phyloP scores from a whole-genome alignment of 2,113 vertebrate genomes.

The Mormoops blainvillei region DNA sequence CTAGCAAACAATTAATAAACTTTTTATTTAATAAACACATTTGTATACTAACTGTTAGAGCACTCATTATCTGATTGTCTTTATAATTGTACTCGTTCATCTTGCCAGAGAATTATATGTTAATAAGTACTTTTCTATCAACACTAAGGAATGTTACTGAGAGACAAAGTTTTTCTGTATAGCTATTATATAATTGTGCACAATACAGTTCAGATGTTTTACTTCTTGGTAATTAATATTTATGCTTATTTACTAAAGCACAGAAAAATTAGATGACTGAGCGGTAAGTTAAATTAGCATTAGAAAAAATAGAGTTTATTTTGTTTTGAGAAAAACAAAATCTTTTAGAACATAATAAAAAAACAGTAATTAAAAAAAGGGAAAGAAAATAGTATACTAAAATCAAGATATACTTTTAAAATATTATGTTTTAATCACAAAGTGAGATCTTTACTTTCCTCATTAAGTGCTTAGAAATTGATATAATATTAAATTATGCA shows the following conservation, averaged over 20 bases:
- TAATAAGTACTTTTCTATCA: neutral
- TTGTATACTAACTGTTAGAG: neutral
- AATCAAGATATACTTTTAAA: slow-evolving; percentile 67
- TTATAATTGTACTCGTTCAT: neutral
- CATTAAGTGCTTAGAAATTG: slow-evolving; percentile 71
- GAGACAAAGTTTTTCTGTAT: slow-evolving; percentile 30
- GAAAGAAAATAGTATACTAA: slow-evolving; percentile 59
- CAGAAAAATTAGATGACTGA: slow-evolving; percentile 42
- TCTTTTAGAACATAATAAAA: slow-evolving; percentile 44
- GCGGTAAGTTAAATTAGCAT: slow-evolving; percentile 22
- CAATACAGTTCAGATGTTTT: neutral
- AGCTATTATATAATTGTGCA: neutral
- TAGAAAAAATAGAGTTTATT: slow-evolving; percentile 46
- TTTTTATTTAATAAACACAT: neutral
- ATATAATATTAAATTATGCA: slow-evolving; percentile 78
- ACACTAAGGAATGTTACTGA: neutral
- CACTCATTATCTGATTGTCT: neutral
- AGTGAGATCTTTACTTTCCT: slow-evolving; percentile 54
- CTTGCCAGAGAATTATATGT: neutral
- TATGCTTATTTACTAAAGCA: slow-evolving; percentile 23
- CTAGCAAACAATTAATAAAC: neutral
- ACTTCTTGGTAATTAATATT: slow-evolving; percentile 42
- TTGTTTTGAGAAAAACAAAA: slow-evolving; percentile 43
- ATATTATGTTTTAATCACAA: slow-evolving; percentile 64
- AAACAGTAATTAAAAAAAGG: slow-evolving; percentile 31